These are phyloP conservation scores for Mohoua ochrocephala DNA, from an alignment of 2,113 vertebrate species.

Conservation along the genomic window DNA sequence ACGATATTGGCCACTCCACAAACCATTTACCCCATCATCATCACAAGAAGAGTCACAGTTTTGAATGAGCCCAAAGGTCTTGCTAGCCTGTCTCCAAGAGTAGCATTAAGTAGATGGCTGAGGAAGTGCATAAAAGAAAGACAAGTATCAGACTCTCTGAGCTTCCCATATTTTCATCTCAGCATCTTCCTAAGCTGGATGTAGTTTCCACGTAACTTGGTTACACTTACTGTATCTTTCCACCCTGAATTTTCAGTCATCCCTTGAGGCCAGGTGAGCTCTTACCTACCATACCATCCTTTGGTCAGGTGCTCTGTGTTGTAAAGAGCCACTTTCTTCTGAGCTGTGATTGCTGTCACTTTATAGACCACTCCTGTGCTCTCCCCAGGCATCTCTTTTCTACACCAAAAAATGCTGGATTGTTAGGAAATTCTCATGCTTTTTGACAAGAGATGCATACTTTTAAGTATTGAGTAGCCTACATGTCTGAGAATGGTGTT, in stretches of 20 bases:
- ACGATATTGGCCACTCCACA: neutral
- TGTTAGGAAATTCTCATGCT: neutral
- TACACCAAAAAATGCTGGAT: neutral
- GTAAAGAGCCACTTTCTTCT: neutral
- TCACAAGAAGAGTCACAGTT: neutral
- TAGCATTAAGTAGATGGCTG: rapidly evolving
- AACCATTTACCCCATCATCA: neutral
- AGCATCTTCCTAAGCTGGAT: neutral
- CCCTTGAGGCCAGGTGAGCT: neutral
- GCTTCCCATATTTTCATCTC: neutral
- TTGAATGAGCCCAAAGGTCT: neutral
- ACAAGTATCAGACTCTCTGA: neutral
- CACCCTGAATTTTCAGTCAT: neutral
- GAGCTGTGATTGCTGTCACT: neutral
- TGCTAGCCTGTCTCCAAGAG: neutral
- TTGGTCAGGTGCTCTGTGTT: neutral
- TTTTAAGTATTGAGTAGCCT: neutral
- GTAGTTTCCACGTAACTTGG: neutral
- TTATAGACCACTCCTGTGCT: neutral
- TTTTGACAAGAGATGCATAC: neutral
- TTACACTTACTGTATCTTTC: neutral
- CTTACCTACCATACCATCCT: neutral
- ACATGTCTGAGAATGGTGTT: neutral
- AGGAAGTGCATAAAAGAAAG: neutral
- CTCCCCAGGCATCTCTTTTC: neutral